A percentile compares a stretch with the other conserved stretches of the same genome.
These are phyloP conservation scores for Trypoxylon attenuatum DNA, from an alignment of 2,888 invertebrate genomes.

Conservation along the genomic window DNA sequence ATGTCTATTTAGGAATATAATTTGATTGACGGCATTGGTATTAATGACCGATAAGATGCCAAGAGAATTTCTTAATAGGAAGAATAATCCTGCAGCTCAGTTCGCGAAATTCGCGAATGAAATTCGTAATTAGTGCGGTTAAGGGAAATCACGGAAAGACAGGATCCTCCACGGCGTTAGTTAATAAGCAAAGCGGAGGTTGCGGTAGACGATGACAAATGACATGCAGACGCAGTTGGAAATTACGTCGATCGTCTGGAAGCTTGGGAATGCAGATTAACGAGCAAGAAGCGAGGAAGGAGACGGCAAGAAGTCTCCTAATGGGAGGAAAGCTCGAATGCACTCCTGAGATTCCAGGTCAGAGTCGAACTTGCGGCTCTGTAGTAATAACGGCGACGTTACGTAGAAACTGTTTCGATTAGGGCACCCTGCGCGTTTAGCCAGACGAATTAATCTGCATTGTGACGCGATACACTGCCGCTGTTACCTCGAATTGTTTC, in stretches of 20 bases:
- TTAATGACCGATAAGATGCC: too few species aligned
- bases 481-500: neutral
- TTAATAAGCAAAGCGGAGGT: neutral
- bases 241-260: slow-evolving; percentile 28
- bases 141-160: neutral
- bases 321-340: slow-evolving; percentile 6
- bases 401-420: neutral
- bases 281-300: slow-evolving; percentile 32
- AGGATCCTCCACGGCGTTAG: neutral
- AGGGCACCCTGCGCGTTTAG: neutral
- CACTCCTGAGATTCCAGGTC: slow-evolving; percentile 24
- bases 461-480: neutral
- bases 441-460: neutral
- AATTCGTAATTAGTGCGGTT: too few species aligned
- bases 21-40: too few species aligned
- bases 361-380: slow-evolving; percentile 3
- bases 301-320: slow-evolving; percentile 26
- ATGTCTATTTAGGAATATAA: too few species aligned
- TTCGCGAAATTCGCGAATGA: too few species aligned
- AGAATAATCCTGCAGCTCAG: too few species aligned
- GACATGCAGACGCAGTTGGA: slow-evolving; percentile 7
- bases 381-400: slow-evolving; percentile 16
- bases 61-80: too few species aligned
- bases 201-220: slow-evolving; percentile 24
- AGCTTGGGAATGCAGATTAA: slow-evolving; percentile 39